Base-by-base conservation (phyloP, 2,113 vertebrate genomes). In the Cygnus atratus region DNA sequence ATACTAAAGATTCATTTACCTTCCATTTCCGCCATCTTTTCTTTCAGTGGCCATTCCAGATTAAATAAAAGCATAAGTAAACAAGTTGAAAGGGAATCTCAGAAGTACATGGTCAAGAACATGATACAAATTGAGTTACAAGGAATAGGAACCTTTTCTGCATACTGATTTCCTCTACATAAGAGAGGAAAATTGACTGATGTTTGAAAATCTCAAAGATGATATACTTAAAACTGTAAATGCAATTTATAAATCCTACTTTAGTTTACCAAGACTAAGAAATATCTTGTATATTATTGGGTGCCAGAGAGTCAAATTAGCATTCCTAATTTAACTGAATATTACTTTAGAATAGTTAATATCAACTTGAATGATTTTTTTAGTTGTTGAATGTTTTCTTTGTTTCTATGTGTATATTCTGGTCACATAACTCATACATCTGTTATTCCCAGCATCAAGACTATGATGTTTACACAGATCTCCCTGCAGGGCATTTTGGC, bases 401-500 rank as follows among this genome's bases (percentile, higher is more conserved):
- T 91, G 24, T 62, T 93, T 95, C 41, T 17, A 22, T 63, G 50
- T 43, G 52, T 82, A 80, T 76, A 89, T 93, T 94, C 58, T 50
- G 87, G 44, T 91, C 93, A 93, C 84, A 89, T 79, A 89, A 71
- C 48, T 75, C 57, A 74, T 72, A 81, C 46, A 88, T 95, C 93
- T 93, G 71, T 87, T 92, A 90, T 75, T 92, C 73, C 70, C 79
- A 88, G 73, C 58, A 75, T 31, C 0, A 0, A 92, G 73, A 54
- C 93, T 88, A 41, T 67, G 43, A 72, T 90, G 88, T 90, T 95
- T 94, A 88, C 87, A 86, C 57, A 93, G 66, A 81, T 92, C 66
- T 95, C 80, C 73, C 90, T 84, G 79, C 44, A 96, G 92, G 95
- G 73, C 68, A 92, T 95, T 96, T 93, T 92, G 76, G 83, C 70